Base-by-base conservation (phyloP, 2,888 invertebrate species). In the Acleris literana region DNA sequence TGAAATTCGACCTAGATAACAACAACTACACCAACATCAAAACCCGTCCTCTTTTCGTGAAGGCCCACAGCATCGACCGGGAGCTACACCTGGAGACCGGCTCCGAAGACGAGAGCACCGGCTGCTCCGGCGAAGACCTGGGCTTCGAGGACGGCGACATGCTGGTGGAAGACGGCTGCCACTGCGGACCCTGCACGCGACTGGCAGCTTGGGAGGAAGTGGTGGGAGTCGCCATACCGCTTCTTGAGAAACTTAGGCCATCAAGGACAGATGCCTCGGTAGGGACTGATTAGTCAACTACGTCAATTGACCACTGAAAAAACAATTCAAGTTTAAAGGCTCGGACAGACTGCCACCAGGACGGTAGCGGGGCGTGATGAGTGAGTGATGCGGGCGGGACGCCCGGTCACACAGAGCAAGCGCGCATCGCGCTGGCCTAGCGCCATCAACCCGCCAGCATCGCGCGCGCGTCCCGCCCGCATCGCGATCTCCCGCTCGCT, bases 151-250 rank as follows among this genome's bases (percentile, higher is more conserved):
- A 90, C 44, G 90, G 88, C 3, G 86, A 86, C n/a, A 20, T 76
- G 33, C 73, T 74, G 5, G 80, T 72, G 5, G 87, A 87, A 46
- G 81, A 80, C 17, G 87, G 86, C 63, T 93, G 93, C 52, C 79
- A 77, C 0, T 88, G 93, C 55, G 84, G 74, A 0, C 83, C 90
- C 0, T 92, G 92, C 57, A 72, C 75, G 20, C 73, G 87, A 7
- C 86, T 93, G 16, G 87, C 89, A 1, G 83, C 94, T 13, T 96
- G 96, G 96, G 96, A 96, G 82, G 95, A 96, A 76, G 95, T 96
- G 76, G 95, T 95, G 1, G 93, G 94, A 18, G 96, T 96, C 0
- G 96, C 96, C 1, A 94, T 96, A 49, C 96, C 96, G 75, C 85
- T 96, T 67, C 80, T 96, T 70, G 96, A 96, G 78, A 94, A 94